These are phyloP conservation scores for Cephalotes varians DNA, from an alignment of 2,888 invertebrate genomes.

Conservation along the genomic window DNA sequence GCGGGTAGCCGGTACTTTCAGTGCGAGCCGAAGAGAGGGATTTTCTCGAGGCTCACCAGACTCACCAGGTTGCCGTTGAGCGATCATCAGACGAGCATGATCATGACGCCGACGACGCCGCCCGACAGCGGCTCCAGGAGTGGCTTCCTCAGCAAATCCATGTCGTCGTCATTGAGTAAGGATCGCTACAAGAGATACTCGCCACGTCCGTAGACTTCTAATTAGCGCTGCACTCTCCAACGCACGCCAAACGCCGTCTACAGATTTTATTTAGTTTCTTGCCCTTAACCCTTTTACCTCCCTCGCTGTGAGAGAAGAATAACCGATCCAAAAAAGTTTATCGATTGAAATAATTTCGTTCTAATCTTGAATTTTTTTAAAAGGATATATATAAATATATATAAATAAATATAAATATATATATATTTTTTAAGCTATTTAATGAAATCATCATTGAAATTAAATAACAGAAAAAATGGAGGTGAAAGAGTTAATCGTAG, in stretches of 20 bases:
- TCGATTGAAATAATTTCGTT: background rate
- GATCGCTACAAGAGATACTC: slow-evolving; percentile 73
- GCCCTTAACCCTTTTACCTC: background rate
- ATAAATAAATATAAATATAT: too few relatives aligned
- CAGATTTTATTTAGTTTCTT: slow-evolving; percentile 21
- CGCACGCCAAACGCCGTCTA: slow-evolving; percentile 19
- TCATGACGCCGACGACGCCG: slow-evolving; percentile 76
- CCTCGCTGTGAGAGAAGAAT: background rate
- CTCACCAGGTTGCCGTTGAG: slow-evolving; percentile 90
- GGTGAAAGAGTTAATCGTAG: slow-evolving; percentile 16
- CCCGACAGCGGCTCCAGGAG: slow-evolving; percentile 85
- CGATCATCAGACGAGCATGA: slow-evolving; percentile 48
- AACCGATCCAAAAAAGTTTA: background rate
- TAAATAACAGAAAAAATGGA: background rate
- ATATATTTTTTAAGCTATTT: too few relatives aligned
- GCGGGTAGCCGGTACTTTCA: slow-evolving; percentile 97
- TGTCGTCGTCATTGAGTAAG: slow-evolving; percentile 84
- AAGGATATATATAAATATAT: background rate
- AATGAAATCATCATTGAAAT: background rate
- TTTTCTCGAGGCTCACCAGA: slow-evolving; percentile 96
- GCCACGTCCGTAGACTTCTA: slow-evolving; percentile 65
- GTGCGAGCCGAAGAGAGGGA: slow-evolving; percentile 96
- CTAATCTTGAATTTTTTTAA: background rate
- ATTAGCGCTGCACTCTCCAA: slow-evolving; percentile 17
- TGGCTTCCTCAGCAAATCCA: slow-evolving; percentile 83